phyloP scores from a whole-genome alignment of 2,888 invertebrate genomes.

The Hyppa rectilinea region DNA sequence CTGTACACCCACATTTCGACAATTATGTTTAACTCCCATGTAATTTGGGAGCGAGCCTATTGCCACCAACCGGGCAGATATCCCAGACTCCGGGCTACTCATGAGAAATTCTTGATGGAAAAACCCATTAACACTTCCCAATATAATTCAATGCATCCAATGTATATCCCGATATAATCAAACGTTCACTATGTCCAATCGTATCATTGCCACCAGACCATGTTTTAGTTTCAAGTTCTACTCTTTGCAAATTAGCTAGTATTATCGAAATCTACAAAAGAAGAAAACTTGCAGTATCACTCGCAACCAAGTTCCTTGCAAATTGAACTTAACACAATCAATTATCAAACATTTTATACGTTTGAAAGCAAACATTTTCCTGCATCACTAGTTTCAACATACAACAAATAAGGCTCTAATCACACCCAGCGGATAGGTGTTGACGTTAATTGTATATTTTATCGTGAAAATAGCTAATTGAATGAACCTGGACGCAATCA shows the following conservation, averaged over 20 bases:
- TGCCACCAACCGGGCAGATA: too few species aligned
- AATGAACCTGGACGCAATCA: too few species aligned
- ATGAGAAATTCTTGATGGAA: too few species aligned
- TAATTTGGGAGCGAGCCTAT: too few species aligned
- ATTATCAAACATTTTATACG: constrained; percentile 19
- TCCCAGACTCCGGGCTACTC: too few species aligned
- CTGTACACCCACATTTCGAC: too few species aligned
- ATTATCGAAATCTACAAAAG: neutral
- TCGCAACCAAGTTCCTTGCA: neutral
- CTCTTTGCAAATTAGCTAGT: neutral
- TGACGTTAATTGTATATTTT: too few species aligned
- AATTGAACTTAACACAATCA: constrained; percentile 13
- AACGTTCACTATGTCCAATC: neutral
- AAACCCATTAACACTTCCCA: too few species aligned
- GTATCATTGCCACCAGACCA: neutral
- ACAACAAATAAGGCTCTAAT: constrained; percentile 12
- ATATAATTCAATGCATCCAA: too few species aligned
- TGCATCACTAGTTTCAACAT: neutral
- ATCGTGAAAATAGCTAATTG: too few species aligned
- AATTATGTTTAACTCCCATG: too few species aligned
- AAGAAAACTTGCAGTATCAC: neutral
- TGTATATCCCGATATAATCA: neutral
- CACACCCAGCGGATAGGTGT: neutral
- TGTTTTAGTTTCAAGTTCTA: neutral
- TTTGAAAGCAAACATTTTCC: constrained; percentile 11